phyloP scores from a whole-genome alignment of 1,140 invertebrate genomes.

The Brachionus manjavacas region DNA sequence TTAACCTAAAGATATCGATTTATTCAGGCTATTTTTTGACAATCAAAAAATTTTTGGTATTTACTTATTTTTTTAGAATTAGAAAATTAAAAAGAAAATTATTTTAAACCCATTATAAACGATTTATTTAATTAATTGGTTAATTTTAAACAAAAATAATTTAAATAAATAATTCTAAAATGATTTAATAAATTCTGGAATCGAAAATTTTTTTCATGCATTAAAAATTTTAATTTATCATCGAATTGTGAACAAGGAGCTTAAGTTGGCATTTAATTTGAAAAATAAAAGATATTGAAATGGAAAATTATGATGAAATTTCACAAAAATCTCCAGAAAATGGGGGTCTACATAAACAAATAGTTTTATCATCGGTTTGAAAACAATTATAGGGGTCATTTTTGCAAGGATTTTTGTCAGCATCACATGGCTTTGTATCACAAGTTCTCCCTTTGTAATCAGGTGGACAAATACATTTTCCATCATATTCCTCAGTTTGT shows the following conservation, averaged over 20 bases:
- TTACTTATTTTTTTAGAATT: neutral
- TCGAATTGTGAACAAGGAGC: no score
- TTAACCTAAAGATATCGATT: neutral
- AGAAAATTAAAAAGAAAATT: neutral
- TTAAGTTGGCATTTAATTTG: no score
- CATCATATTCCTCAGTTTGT: neutral
- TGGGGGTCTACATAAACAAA: neutral
- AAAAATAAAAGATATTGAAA: no score
- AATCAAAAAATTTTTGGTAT: neutral
- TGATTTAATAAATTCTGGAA: neutral
- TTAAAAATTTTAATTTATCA: no score
- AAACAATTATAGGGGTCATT: neutral
- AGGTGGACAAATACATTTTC: neutral
- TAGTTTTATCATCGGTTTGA: neutral
- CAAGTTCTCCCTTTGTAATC: neutral
- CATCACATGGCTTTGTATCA: neutral
- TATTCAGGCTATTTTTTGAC: neutral
- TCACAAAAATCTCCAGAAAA: constrained; percentile 4
- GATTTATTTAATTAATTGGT: no score
- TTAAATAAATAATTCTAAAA: no score
- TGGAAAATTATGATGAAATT: neutral
- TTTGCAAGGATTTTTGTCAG: neutral
- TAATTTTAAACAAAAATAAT: no score
- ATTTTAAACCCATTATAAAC: neutral
- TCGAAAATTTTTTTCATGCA: neutral